Evolutionary conservation across 2,888 invertebrate species (phyloP), one percentile per base, ranked within the genome.

Genomic region (Pantelozetes paolii): DNA sequence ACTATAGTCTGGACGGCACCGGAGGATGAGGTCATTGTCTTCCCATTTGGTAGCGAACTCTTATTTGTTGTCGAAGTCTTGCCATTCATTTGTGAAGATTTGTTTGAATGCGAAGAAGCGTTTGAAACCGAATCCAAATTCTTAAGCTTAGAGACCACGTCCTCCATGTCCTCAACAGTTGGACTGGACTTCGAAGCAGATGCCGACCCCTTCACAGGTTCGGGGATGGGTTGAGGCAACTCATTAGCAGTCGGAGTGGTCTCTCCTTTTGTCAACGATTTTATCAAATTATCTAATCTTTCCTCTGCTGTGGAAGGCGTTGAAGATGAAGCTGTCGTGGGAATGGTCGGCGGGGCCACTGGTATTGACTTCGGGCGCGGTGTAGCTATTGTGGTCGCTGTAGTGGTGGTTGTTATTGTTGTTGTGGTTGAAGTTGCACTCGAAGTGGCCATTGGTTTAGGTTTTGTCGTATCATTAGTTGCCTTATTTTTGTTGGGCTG

Each of bases 241-340:
- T 62, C 62, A 32, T 62, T 62, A 6, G 62, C 32, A 9, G 62
- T 62, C 15, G 62, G 62, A 62, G 23, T 50, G 6, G 74, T 36
- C 45, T 76, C 76, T 18, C 71, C 74, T 73, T 78, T 78, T 13
- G 77, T 76, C 15, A 78, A 48, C 2, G 88, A 89, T 82, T 90
- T 90, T 77, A 92, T 86, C 74, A 92, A 85, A 78, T 88, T 88
- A 83, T 92, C 91, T 78, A 92, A 80, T 42, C 85, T 81, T 76
- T 86, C 87, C 82, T 87, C 85, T 79, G 87, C 84, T 73, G 71
- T 48, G 48, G 73, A 45, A 42, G 48, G 26, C 32, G 54, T 78
- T 78, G 40, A 77, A 77, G 71, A 78, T 23, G 50, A 50, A 13
- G 50, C 26, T 28, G 64, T 76, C 50, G 79, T 77, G 2, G 45